Conservation (phyloP, 2,113 vertebrate species). For the Natator depressus region DNA sequence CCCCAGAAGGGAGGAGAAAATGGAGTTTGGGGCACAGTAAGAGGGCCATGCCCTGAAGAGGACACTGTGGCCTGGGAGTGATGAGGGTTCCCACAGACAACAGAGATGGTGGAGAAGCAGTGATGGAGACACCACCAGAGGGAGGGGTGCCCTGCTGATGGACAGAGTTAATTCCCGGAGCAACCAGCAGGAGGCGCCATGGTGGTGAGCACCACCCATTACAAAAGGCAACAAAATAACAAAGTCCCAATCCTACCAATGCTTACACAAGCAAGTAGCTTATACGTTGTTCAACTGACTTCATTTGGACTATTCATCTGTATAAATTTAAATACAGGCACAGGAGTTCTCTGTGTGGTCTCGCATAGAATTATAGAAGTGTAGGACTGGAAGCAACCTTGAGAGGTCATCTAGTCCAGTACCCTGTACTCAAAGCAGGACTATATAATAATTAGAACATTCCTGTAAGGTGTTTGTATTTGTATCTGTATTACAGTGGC, state of each 20-base stretch:
- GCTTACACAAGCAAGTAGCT: conserved; percentile 54
- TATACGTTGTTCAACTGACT: conserved; percentile 13
- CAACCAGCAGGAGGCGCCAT: too few relatives aligned
- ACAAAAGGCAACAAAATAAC: conserved; percentile 23
- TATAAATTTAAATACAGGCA: conserved; percentile 30
- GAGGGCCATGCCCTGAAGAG: too few relatives aligned
- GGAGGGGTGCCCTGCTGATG: too few relatives aligned
- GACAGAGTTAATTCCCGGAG: too few relatives aligned
- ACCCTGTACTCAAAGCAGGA: background rate
- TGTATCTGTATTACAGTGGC: background rate
- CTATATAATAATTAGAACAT: background rate
- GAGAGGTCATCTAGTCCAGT: background rate
- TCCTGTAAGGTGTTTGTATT: background rate
- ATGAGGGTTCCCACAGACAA: too few relatives aligned
- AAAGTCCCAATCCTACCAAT: conserved; percentile 26
- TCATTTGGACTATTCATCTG: conserved; percentile 31
- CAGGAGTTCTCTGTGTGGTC: background rate
- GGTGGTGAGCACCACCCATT: too few relatives aligned
- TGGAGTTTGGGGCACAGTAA: too few relatives aligned
- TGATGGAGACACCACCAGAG: too few relatives aligned
- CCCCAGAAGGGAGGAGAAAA: too few relatives aligned
- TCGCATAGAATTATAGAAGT: background rate
- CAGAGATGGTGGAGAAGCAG: too few relatives aligned
- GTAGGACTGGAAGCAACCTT: background rate
- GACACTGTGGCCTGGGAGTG: too few relatives aligned